Evolutionary conservation across 2,113 vertebrate genomes (phyloP).

Genomic region (Halcyon malimbica): DNA sequence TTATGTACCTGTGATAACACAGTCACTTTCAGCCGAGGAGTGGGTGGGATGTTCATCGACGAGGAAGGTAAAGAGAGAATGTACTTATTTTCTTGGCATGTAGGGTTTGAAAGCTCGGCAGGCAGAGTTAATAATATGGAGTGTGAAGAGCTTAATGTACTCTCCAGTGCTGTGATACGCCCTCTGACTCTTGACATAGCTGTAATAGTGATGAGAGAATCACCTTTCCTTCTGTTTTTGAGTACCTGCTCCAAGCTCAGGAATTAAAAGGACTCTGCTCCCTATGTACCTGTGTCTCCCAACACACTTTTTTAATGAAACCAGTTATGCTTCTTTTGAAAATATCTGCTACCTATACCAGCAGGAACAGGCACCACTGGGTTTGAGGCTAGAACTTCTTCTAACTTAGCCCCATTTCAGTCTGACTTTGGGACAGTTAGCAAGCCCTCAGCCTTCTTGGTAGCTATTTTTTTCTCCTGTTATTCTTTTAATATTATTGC

Average conservation of each 20-base stretch:
- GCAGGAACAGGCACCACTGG: not conserved
- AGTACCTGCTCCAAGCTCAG: not conserved
- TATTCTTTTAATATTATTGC: not conserved
- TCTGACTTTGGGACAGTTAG: not conserved
- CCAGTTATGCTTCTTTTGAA: not conserved
- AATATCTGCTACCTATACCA: not conserved
- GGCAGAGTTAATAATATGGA: not conserved
- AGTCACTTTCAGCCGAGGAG: not conserved
- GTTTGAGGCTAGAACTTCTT: not conserved
- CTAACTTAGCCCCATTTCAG: not conserved
- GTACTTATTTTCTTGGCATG: not conserved
- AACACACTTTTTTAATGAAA: not conserved
- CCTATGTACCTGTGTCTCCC: not conserved
- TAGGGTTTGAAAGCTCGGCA: not conserved
- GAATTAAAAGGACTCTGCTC: not conserved
- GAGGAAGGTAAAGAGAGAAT: not conserved
- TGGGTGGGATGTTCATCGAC: not conserved
- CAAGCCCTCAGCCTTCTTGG: not conserved
- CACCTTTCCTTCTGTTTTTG: not conserved
- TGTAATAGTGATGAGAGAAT: not conserved
- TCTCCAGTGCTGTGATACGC: not conserved
- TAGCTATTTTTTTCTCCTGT: not conserved
- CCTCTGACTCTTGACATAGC: not conserved
- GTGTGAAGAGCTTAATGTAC: not conserved
- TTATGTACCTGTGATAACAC: not conserved